Evolutionary conservation across 2,113 vertebrate genomes (phyloP).

Genomic region (Ranitomeya imitator): DNA sequence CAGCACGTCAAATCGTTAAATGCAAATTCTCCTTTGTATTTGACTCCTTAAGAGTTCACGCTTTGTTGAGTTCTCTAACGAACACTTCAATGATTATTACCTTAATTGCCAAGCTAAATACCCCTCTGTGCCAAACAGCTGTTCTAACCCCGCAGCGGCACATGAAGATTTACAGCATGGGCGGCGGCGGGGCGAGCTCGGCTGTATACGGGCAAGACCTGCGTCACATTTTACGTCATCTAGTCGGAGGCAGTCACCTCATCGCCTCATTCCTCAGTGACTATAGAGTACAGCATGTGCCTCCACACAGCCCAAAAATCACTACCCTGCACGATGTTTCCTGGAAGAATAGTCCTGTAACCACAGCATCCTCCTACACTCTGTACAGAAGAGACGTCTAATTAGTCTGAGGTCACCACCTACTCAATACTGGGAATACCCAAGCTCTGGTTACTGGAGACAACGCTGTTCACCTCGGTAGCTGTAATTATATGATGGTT

Average conservation of each 20-base stretch:
- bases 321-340: not conserved
- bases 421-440: not conserved
- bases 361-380: conserved; percentile 7
- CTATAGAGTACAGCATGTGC: not conserved
- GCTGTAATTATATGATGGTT: not conserved
- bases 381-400: not conserved
- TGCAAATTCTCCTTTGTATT: not conserved
- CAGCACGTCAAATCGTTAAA: no score
- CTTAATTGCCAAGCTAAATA: conserved; percentile 23
- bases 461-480: not conserved
- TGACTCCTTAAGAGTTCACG: not conserved
- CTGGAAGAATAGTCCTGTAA: conserved; percentile 6
- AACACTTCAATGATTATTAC: conserved; percentile 22
- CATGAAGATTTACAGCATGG: not conserved
- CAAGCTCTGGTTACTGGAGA: not conserved
- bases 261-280: not conserved
- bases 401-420: conserved; percentile 15
- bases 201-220: not conserved
- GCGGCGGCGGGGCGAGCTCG: not conserved
- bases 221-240: not conserved
- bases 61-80: not conserved
- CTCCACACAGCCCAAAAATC: not conserved
- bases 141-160: not conserved
- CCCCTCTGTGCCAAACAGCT: conserved; percentile 40
- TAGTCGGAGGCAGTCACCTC: not conserved